Evolutionary conservation across 2,888 invertebrate species (phyloP).

Genomic region (Nomada ruficornis): DNA sequence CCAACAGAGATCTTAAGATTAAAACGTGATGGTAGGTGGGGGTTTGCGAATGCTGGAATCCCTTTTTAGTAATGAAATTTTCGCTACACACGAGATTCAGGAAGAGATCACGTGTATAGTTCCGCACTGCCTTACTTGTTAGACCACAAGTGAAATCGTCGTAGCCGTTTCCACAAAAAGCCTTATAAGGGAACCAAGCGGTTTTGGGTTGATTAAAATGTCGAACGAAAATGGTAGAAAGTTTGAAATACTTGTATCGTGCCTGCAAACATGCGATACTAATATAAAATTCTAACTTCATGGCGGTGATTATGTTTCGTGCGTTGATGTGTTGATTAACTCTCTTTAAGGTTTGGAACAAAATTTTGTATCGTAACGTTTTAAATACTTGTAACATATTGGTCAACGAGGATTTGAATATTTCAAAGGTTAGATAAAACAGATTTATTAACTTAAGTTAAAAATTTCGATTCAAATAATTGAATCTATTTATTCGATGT

Average conservation of each 20-base stretch:
- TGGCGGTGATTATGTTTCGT: too few relatives aligned
- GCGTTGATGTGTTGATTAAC: too few relatives aligned
- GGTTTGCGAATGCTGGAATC: background rate
- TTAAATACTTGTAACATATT: too few relatives aligned
- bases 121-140: background rate
- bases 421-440: too few relatives aligned
- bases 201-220: slow-evolving; percentile 26
- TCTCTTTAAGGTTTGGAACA: too few relatives aligned
- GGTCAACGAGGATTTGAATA: too few relatives aligned
- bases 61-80: slow-evolving; percentile 33
- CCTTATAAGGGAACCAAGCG: background rate
- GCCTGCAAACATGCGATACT: background rate
- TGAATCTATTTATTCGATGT: too few relatives aligned
- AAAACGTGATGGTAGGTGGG: background rate
- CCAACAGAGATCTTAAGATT: slow-evolving; percentile 9
- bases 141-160: slow-evolving; percentile 1
- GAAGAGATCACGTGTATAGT: background rate
- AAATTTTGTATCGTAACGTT: too few relatives aligned
- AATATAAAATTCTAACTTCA: background rate
- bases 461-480: too few relatives aligned
- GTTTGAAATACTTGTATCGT: background rate
- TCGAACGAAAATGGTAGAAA: background rate
- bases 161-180: background rate
- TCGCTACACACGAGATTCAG: background rate
- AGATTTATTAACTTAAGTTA: too few relatives aligned